Evolutionary conservation across 2,888 invertebrate genomes (phyloP).

Genomic region (Cryptocheilus praepositus): DNA sequence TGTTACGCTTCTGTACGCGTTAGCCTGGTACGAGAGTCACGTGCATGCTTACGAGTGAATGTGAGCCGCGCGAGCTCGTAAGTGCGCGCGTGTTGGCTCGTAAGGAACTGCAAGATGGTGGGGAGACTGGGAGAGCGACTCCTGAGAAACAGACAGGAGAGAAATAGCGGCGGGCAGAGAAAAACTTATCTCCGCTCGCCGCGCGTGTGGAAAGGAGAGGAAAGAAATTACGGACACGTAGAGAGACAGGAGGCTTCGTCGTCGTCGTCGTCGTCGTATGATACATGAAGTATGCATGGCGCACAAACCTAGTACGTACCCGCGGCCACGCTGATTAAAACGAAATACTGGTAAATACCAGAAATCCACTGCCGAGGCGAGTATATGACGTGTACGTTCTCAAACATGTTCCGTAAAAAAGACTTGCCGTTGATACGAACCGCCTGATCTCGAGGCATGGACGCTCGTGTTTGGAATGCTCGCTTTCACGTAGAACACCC

Average conservation of each 20-base stretch:
- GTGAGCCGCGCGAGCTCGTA: no score
- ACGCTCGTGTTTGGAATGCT: constrained; percentile 41
- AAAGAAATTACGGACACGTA: neutral
- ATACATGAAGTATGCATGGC: no score
- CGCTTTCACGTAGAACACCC: constrained; percentile 40
- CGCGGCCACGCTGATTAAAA: neutral
- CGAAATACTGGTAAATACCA: constrained; percentile 22
- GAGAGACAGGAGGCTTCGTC: no score
- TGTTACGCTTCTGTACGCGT: no score
- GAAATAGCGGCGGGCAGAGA: constrained; percentile 6
- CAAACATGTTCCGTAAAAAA: constrained; percentile 13
- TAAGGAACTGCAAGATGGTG: neutral
- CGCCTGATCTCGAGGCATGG: constrained; percentile 22
- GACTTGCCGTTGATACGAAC: constrained; percentile 5
- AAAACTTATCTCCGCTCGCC: constrained; percentile 19
- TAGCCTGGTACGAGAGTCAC: no score
- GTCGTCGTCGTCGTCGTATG: no score
- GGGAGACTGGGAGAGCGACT: neutral
- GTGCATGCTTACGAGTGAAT: no score
- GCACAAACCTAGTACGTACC: neutral
- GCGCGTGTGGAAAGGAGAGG: constrained; percentile 6
- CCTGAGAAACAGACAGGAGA: neutral
- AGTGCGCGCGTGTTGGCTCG: no score
- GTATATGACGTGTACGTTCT: neutral
- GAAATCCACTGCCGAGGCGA: constrained; percentile 4